Conservation (phyloP, 2,113 vertebrate genomes). For the Penelope pileata region DNA sequence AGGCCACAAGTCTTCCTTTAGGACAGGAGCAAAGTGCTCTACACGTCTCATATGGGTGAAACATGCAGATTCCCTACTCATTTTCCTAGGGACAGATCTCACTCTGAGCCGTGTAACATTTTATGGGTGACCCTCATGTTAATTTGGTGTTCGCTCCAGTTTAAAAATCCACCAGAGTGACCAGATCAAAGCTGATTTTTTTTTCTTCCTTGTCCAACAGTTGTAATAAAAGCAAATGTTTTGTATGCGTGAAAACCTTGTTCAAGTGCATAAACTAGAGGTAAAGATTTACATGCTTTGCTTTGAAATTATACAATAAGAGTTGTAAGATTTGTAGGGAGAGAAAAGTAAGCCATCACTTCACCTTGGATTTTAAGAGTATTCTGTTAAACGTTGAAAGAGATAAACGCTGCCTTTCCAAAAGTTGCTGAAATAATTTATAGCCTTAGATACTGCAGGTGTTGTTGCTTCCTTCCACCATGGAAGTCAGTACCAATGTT, state of each 20-base stretch:
- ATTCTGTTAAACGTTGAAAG: not conserved
- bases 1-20: accelerated
- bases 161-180: not conserved
- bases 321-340: not conserved
- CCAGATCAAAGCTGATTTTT: not conserved
- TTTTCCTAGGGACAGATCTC: not conserved
- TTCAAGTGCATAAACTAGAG: not conserved
- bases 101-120: not conserved
- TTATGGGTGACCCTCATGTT: not conserved
- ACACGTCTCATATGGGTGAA: not conserved
- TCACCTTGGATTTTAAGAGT: not conserved
- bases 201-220: not conserved
- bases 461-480: not conserved
- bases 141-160: not conserved
- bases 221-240: not conserved
- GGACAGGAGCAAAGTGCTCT: not conserved
- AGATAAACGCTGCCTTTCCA: not conserved
- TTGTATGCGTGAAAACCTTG: not conserved
- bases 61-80: not conserved
- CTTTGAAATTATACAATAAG: not conserved
- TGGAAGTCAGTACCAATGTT: not conserved
- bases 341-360: not conserved
- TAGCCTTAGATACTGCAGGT: not conserved
- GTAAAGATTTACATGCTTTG: not conserved
- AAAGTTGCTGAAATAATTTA: not conserved